Evolutionary conservation across 2,797 vertebrate species (phyloP).

Genomic region (Halcyon smyrnensis): DNA sequence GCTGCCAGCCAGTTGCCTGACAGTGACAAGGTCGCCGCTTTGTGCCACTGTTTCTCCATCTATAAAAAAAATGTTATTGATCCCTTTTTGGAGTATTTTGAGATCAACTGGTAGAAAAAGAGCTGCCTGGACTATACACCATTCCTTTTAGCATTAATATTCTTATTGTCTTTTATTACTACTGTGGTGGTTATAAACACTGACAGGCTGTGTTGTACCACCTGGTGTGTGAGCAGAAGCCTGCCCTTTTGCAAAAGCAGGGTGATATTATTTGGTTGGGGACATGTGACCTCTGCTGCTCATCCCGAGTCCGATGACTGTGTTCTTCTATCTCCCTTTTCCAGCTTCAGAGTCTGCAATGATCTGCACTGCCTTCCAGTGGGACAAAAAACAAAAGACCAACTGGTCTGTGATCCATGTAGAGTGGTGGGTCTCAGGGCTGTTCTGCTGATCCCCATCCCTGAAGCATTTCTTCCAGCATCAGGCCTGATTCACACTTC

Average conservation of each 20-base stretch:
- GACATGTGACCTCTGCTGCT: background rate
- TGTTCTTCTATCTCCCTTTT: background rate
- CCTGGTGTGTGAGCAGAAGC: background rate
- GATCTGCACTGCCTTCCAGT: background rate
- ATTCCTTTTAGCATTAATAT: background rate
- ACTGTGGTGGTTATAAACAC: background rate
- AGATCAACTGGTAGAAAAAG: background rate
- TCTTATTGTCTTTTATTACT: background rate
- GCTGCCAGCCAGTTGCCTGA: background rate
- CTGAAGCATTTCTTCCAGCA: background rate
- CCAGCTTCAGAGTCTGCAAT: background rate
- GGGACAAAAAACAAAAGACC: background rate
- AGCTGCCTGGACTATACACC: background rate
- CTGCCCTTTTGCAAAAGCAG: background rate
- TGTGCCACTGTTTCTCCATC: background rate
- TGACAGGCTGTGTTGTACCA: background rate
- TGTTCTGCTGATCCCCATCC: background rate
- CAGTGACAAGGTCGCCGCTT: background rate
- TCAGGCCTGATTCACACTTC: fast-evolving
- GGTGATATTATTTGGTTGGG: background rate
- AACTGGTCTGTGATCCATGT: background rate
- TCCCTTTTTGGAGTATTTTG: background rate
- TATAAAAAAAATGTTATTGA: background rate
- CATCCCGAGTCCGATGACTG: background rate
- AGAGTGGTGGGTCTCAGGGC: background rate